A percentile compares a stretch with the other conserved stretches of the same genome.
Conservation (phyloP, 2,113 vertebrate genomes). For the Petroica traversi region DNA sequence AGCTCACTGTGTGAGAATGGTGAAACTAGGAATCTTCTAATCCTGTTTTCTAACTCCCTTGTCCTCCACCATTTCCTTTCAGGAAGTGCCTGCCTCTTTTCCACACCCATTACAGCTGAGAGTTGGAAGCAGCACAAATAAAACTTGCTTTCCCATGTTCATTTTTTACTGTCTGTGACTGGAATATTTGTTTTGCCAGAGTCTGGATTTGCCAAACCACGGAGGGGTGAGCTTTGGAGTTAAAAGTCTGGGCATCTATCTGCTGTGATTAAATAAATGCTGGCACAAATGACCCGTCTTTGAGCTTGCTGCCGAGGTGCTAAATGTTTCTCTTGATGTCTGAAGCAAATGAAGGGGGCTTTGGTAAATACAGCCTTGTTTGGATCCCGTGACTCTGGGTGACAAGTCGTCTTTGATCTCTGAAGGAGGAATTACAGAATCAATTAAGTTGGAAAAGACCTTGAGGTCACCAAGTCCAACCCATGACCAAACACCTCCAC, state of each 20-base stretch:
- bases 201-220: background rate
- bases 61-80: background rate
- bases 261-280: background rate
- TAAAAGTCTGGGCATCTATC: background rate
- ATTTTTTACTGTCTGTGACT: background rate
- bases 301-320: background rate
- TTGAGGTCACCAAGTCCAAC: background rate
- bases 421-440: background rate
- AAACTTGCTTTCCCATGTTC: background rate
- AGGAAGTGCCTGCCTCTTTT: conserved; percentile 26
- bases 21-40: background rate
- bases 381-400: rapidly evolving
- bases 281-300: background rate
- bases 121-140: conserved; percentile 20
- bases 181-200: background rate
- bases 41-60: background rate
- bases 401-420: background rate
- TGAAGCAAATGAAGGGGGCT: background rate
- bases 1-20: background rate
- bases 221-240: background rate
- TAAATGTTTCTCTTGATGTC: background rate
- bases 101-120: background rate
- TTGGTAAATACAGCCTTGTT: background rate
- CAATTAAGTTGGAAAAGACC: background rate
- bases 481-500: rapidly evolving